Conservation (phyloP, 2,113 vertebrate genomes). For the Eulemur macaco region DNA sequence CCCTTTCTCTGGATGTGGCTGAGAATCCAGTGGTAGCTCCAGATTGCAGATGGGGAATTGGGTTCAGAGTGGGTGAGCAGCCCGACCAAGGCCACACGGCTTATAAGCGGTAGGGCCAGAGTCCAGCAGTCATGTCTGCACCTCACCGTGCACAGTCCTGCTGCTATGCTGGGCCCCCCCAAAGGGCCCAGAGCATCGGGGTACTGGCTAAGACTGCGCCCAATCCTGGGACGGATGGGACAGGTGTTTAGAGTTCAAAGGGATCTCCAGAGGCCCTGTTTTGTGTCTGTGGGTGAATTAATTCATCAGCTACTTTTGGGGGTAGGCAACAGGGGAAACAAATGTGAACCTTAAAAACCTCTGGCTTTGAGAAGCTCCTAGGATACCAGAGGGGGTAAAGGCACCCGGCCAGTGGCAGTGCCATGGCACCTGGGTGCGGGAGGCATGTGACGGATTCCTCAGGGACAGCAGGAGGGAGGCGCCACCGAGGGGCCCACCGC, state of each 20-base stretch:
- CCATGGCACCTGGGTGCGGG: rapidly evolving
- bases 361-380: neutral
- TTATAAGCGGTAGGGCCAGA: rapidly evolving
- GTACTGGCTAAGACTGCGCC: too few relatives aligned
- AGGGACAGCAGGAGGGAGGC: neutral
- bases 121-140: neutral
- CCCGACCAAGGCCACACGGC: neutral
- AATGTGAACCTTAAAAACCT: neutral
- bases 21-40: neutral
- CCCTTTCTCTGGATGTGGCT: neutral
- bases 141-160: rapidly evolving
- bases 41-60: rapidly evolving
- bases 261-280: neutral
- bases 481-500: neutral
- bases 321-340: neutral
- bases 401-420: too few relatives aligned
- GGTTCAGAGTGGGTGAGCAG: neutral
- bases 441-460: rapidly evolving
- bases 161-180: neutral
- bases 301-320: neutral
- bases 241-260: neutral
- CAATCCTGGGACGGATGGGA: neutral
- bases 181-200: neutral
- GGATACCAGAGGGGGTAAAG: neutral
- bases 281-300: neutral